Conservation (phyloP, 2,797 vertebrate species). For the Caiman crocodilus region DNA sequence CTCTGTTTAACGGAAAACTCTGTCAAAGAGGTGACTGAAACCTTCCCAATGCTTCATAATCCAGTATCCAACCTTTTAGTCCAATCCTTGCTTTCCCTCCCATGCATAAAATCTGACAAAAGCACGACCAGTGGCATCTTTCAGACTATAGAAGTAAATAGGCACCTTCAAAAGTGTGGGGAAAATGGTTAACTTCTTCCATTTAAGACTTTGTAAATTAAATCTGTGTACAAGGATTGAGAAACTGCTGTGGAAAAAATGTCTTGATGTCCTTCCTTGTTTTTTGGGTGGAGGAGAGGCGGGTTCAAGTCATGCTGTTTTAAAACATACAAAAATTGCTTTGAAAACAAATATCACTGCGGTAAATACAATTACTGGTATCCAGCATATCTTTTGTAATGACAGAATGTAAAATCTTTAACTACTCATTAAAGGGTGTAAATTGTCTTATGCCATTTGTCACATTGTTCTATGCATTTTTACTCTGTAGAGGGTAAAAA, state of each 20-base stretch:
- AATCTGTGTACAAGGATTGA: neutral
- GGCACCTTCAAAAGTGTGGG: neutral
- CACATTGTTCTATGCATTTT: neutral
- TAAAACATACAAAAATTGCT: neutral
- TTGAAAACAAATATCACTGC: neutral
- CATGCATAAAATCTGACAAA: neutral
- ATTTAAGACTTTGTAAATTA: neutral
- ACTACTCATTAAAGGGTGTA: neutral
- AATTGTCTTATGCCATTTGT: neutral
- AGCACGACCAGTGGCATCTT: neutral
- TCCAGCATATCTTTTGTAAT: neutral
- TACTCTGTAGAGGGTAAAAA: too few relatives aligned
- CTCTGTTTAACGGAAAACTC: too few relatives aligned
- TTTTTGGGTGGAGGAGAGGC: neutral
- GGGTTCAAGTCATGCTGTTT: neutral
- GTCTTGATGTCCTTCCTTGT: neutral
- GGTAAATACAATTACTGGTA: neutral
- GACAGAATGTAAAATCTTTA: neutral
- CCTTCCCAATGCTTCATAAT: neutral
- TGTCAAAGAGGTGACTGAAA: too few relatives aligned
- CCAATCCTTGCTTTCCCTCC: neutral
- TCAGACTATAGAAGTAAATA: neutral
- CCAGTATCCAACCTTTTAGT: neutral
- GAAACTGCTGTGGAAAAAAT: slow-evolving; percentile 2
- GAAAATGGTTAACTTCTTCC: neutral